phyloP scores from a whole-genome alignment of 2,797 vertebrate genomes.

The Rhincodon typus region DNA sequence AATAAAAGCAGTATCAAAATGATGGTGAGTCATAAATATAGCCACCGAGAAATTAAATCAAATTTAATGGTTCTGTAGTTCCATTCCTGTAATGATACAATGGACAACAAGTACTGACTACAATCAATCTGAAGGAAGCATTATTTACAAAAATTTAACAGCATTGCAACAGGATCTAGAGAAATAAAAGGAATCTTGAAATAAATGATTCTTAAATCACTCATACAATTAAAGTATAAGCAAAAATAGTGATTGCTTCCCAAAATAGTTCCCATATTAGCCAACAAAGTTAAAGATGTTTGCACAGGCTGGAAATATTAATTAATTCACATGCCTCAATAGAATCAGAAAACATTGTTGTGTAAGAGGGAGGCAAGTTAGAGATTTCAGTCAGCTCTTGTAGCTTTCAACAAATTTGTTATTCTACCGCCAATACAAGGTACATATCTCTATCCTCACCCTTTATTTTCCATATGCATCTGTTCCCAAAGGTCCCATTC shows the following conservation, averaged over 20 bases:
- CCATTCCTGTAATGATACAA: not conserved
- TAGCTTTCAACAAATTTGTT: no score
- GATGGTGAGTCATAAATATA: no score
- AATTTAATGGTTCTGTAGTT: not conserved
- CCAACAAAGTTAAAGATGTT: slow-evolving; percentile 17
- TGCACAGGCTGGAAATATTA: slow-evolving; percentile 28
- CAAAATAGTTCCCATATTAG: not conserved
- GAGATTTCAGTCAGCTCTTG: not conserved
- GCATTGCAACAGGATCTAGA: not conserved
- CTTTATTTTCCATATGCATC: no score
- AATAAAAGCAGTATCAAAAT: not conserved
- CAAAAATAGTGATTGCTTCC: slow-evolving; percentile 14
- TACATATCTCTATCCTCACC: not conserved
- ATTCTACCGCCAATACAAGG: no score
- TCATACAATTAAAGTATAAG: not conserved
- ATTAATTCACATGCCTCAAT: not conserved
- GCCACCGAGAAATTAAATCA: not conserved
- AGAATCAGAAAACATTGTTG: not conserved
- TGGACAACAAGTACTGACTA: not conserved
- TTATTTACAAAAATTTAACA: slow-evolving; percentile 11
- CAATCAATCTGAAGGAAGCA: not conserved
- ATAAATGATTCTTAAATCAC: slow-evolving; percentile 12
- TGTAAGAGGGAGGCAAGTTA: not conserved
- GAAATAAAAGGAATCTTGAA: not conserved
- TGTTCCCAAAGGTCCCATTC: not conserved